Percentiles rank a stretch among this genome's conserved stretches.
These are phyloP conservation scores for Sycobia sp. DNA, from an alignment of 1,140 invertebrate species.

Conservation along the genomic window DNA sequence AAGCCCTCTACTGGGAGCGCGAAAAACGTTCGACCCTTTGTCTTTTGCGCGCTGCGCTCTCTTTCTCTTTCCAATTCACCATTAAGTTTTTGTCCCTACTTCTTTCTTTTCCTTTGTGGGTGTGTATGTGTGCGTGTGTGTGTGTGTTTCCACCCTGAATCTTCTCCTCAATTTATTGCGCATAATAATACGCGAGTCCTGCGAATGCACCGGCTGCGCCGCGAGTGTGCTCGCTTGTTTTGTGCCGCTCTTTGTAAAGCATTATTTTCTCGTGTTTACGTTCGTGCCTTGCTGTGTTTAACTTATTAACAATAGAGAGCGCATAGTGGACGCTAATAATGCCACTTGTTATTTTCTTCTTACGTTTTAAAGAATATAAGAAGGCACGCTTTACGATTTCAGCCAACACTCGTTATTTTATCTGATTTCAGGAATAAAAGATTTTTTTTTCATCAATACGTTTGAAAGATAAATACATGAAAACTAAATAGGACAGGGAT, in stretches of 20 bases:
- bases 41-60: neutral
- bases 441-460: too few species aligned
- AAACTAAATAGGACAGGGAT: too few species aligned
- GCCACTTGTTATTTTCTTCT: neutral
- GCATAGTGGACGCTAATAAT: neutral
- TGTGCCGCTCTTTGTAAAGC: too few species aligned
- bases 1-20: neutral
- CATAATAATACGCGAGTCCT: conserved; percentile 18
- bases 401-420: too few species aligned
- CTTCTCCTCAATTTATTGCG: conserved; percentile 20
- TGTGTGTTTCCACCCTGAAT: too few species aligned
- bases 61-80: neutral
- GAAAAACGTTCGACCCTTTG: conserved; percentile 17
- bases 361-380: neutral
- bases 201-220: neutral
- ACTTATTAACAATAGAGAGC: neutral
- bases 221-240: neutral
- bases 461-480: too few species aligned
- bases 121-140: too few species aligned
- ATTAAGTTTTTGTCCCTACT: too few species aligned
- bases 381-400: too few species aligned
- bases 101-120: too few species aligned
- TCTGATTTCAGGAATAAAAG: too few species aligned
- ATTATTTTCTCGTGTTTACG: too few species aligned
- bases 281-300: neutral